Evolutionary conservation across 2,113 vertebrate species (phyloP).

Genomic region (Vimba vimba): DNA sequence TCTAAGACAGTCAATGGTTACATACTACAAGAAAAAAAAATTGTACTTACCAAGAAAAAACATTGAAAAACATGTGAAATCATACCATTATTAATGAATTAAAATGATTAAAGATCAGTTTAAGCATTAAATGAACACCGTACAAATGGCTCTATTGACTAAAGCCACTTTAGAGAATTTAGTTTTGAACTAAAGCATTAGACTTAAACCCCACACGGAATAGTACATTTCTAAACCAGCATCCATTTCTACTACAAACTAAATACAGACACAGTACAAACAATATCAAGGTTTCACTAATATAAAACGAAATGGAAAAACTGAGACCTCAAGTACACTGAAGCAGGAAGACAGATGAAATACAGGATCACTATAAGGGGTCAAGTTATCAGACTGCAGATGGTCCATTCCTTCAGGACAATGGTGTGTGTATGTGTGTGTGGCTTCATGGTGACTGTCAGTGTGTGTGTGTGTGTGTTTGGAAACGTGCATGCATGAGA

Average conservation of each 20-base stretch:
- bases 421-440: neutral
- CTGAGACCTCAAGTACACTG: neutral
- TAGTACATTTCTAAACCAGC: conserved; percentile 16
- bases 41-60: neutral
- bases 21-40: neutral
- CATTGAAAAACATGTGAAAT: neutral
- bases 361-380: conserved; percentile 16
- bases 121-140: conserved; percentile 1
- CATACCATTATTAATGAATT: conserved; percentile 3
- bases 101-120: neutral
- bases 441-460: neutral
- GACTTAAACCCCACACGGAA: conserved; percentile 16
- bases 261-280: conserved; percentile 27
- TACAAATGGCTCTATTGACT: conserved; percentile 13
- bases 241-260: conserved; percentile 24
- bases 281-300: conserved; percentile 19
- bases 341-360: conserved; percentile 27
- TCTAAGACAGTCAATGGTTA: neutral
- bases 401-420: neutral
- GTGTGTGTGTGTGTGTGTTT: neutral
- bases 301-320: conserved; percentile 18
- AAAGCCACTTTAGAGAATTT: conserved; percentile 27
- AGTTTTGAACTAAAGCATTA: conserved; percentile 26
- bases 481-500: conserved; percentile 9
- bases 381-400: conserved; percentile 15